Evolutionary conservation across 2,113 vertebrate genomes (phyloP).

Genomic region (Ictalurus punctatus): DNA sequence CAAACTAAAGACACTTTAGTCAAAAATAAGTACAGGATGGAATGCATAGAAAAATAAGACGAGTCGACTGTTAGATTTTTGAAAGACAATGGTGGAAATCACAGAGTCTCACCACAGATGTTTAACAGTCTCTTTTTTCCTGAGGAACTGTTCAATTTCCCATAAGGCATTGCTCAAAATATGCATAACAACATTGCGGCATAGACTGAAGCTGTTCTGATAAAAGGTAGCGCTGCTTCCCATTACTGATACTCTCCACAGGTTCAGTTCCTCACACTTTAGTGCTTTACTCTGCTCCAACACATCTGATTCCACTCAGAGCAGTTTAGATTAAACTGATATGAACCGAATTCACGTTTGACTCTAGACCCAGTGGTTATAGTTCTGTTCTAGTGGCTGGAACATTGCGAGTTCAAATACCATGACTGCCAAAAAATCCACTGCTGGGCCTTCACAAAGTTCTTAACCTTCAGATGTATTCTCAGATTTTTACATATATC

Average conservation of each 20-base stretch:
- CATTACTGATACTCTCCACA: not conserved
- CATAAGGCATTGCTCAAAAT: not conserved
- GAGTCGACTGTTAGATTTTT: not conserved
- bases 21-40: not conserved
- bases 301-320: not conserved
- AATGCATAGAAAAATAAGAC: not conserved
- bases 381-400: not conserved
- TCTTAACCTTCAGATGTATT: not conserved
- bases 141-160: constrained; percentile 16
- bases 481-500: not conserved
- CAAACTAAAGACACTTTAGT: no score
- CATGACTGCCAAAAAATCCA: not conserved
- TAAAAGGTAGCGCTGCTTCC: constrained; percentile 7
- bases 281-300: not conserved
- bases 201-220: not conserved
- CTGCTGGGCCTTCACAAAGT: not conserved
- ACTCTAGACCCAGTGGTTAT: not conserved
- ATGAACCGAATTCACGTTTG: no score
- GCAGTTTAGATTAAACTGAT: not conserved
- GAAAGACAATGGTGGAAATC: not conserved
- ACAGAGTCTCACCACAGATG: constrained; percentile 6
- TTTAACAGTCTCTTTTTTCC: not conserved
- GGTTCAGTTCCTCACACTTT: not conserved
- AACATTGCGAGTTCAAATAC: not conserved
- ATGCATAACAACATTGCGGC: not conserved